Conservation (phyloP, 2,113 vertebrate genomes). For the Lagenorhynchus albirostris region DNA sequence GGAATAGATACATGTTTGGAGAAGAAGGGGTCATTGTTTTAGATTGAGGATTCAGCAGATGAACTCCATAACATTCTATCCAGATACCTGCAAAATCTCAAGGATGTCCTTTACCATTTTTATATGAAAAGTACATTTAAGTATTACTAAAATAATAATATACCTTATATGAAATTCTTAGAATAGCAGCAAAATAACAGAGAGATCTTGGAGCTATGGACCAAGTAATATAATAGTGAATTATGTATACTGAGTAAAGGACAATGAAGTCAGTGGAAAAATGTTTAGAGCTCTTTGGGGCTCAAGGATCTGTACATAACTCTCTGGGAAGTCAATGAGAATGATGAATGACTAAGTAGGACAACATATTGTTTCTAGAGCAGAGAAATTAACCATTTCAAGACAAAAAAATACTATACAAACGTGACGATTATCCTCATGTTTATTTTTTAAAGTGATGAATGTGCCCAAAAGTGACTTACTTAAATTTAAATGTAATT, state of each 20-base stretch:
- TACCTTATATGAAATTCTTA: conserved; percentile 18
- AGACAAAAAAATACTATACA: conserved; percentile 33
- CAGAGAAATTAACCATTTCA: conserved; percentile 39
- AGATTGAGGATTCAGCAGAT: not conserved
- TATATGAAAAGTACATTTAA: not conserved
- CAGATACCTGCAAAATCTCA: conserved; percentile 1
- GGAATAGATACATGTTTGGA: not conserved
- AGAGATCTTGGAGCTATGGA: not conserved
- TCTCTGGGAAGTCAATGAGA: conserved; percentile 3
- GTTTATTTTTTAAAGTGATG: conserved; percentile 24
- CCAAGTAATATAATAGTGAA: not conserved
- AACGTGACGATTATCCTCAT: not conserved
- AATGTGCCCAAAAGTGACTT: not conserved
- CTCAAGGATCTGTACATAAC: not conserved
- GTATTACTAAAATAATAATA: conserved; percentile 41
- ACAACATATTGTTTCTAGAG: not conserved
- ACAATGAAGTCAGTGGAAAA: not conserved
- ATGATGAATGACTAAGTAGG: not conserved
- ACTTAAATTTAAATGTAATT: conserved; percentile 48
- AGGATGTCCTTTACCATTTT: not conserved
- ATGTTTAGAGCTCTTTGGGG: not conserved
- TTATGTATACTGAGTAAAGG: not conserved
- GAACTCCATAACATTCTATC: not conserved
- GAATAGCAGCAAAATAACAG: not conserved
- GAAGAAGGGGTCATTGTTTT: not conserved